A percentile compares a stretch with the other conserved stretches of the same genome.
These are phyloP conservation scores for Halcyon malimbica DNA, from an alignment of 2,113 vertebrate species.

Conservation along the genomic window DNA sequence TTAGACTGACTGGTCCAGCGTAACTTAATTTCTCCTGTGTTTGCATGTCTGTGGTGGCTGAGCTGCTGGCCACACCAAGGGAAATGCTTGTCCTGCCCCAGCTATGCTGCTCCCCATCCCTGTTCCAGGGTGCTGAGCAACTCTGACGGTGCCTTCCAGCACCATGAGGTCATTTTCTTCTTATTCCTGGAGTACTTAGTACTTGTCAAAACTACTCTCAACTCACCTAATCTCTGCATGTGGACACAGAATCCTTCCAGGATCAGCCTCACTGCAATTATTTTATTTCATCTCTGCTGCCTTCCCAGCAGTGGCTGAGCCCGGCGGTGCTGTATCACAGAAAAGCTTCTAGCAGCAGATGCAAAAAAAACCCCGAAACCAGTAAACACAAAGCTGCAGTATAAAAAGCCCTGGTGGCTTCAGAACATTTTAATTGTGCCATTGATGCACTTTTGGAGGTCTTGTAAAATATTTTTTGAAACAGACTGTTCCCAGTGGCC, in stretches of 20 bases:
- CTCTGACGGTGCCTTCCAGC: not conserved
- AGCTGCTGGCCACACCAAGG: not conserved
- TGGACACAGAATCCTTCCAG: not conserved
- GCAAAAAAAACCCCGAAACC: not conserved
- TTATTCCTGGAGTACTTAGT: not conserved
- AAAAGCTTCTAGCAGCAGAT: not conserved
- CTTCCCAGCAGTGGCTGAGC: not conserved
- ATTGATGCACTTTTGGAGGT: not conserved
- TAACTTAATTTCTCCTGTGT: not conserved
- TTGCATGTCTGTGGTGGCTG: not conserved
- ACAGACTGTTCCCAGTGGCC: not conserved
- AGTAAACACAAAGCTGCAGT: not conserved
- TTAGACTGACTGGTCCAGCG: accelerated
- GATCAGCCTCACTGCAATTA: not conserved
- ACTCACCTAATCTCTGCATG: not conserved
- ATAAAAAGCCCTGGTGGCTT: not conserved
- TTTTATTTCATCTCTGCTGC: not conserved
- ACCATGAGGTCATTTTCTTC: not conserved
- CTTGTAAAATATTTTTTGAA: not conserved
- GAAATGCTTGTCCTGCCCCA: not conserved
- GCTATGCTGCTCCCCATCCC: not conserved
- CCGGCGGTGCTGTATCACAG: not conserved
- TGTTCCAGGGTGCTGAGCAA: accelerated
- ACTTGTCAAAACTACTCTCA: not conserved
- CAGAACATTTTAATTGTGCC: not conserved